Conservation (phyloP, 2,888 invertebrate species). For the Miltochrista miniata region DNA sequence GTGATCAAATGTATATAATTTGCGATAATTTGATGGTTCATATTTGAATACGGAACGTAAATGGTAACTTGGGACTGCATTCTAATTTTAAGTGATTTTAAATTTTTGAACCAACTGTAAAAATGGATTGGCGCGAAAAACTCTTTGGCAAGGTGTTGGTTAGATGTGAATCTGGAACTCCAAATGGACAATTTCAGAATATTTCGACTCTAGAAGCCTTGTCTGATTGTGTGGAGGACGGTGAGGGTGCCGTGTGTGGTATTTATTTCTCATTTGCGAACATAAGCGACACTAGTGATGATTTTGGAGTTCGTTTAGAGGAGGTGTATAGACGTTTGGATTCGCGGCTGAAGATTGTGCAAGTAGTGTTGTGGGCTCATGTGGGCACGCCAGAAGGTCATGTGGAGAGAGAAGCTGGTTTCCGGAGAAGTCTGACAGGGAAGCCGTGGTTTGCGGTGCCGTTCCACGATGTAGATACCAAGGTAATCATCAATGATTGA, state of each 20-base stretch:
- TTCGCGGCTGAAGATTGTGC: constrained; percentile 85
- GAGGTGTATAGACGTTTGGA: constrained; percentile 81
- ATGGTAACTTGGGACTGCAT: constrained; percentile 5
- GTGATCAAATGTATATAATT: constrained; percentile 5
- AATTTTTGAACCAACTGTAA: constrained; percentile 24
- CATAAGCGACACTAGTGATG: constrained; percentile 86
- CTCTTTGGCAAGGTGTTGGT: constrained; percentile 83
- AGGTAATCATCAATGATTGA: constrained; percentile 70
- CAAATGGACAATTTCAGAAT: constrained; percentile 74
- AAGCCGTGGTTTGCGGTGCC: constrained; percentile 89
- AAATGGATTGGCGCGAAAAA: constrained; percentile 85
- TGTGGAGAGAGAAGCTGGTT: constrained; percentile 86
- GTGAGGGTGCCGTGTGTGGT: constrained; percentile 82
- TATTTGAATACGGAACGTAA: constrained; percentile 18
- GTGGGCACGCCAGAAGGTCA: constrained; percentile 83
- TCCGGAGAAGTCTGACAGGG: constrained; percentile 84
- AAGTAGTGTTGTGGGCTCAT: constrained; percentile 87
- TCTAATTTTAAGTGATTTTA: constrained; percentile 9
- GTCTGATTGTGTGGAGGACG: constrained; percentile 72
- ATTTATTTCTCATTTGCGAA: constrained; percentile 89
- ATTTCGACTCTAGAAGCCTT: constrained; percentile 73
- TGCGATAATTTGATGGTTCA: too few species aligned
- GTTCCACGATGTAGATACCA: constrained; percentile 87
- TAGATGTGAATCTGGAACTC: constrained; percentile 73
- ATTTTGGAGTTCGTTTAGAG: constrained; percentile 85